Evolutionary conservation across 2,888 invertebrate species (phyloP).

Genomic region (Ornithoptera alexandrae): DNA sequence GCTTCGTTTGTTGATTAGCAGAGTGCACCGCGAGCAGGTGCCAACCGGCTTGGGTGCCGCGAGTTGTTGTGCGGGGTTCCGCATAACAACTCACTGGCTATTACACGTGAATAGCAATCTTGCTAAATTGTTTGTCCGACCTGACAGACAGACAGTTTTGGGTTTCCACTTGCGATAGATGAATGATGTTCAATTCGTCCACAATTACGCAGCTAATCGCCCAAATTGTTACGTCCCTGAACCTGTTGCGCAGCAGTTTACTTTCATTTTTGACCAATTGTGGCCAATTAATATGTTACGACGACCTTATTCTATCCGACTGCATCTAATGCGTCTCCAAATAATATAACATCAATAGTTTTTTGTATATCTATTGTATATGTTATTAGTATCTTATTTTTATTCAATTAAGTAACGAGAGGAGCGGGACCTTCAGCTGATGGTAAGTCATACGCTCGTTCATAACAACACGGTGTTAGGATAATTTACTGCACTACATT

Average conservation of each 20-base stretch:
- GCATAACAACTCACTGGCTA: too few species aligned
- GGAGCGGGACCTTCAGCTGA: too few species aligned
- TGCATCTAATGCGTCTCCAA: not conserved
- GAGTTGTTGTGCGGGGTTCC: too few species aligned
- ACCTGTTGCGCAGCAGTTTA: constrained; percentile 18
- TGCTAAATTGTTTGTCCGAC: constrained; percentile 11
- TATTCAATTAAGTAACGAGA: too few species aligned
- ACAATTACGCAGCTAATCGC: constrained; percentile 6
- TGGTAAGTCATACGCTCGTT: too few species aligned
- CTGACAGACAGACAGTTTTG: constrained; percentile 12
- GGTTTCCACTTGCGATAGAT: constrained; percentile 13
- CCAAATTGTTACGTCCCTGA: constrained; percentile 27
- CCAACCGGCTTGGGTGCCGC: too few species aligned
- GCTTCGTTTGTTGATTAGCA: too few species aligned
- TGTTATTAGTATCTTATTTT: too few species aligned
- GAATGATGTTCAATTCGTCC: constrained; percentile 24
- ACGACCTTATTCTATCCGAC: constrained; percentile 12
- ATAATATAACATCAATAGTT: not conserved
- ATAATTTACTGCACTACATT: too few species aligned
- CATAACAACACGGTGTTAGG: too few species aligned
- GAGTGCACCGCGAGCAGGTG: too few species aligned
- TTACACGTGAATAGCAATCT: not conserved
- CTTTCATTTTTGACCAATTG: constrained; percentile 25
- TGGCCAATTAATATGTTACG: constrained; percentile 21
- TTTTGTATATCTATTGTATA: too few species aligned